Evolutionary conservation across 2,113 vertebrate genomes (phyloP), one percentile per base, ranked within the genome.

Genomic region (Boulengerochromis microlepis): DNA sequence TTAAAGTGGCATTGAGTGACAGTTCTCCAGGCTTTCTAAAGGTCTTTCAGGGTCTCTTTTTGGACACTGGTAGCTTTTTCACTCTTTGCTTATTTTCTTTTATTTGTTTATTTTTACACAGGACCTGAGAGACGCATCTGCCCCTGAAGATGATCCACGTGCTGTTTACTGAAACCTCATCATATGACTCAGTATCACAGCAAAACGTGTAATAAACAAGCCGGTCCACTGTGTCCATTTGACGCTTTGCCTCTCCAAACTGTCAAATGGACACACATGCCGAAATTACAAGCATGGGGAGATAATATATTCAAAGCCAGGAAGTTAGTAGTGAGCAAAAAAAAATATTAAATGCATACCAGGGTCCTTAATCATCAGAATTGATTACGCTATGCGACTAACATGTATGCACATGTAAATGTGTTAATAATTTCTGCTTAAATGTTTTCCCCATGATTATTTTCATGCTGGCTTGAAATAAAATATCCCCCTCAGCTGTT

Each of bases 201-300:
- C 1, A 66, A n/a, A 66, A 66, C 12, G 19, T 66, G 1, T 38
- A 66, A 66, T 66, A 38, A n/a, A 66, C 61, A 66, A 66, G 19
- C 61, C 12, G 33, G 33, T 66, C 33, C 33, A 22, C 61, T 12
- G 61, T 38, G 61, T 38, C 61, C 61, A 4, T 38, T 66, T 38
- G 19, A 38, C 19, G 0, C 18, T 38, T 66, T 38, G 0, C 4
- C 61, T 35, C 2, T 35, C 61, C 61, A 66, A n/a, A 12, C 31
- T 2, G 7, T 56, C 22, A 56, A 56, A 56, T 56, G 53, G 53
- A 56, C 53, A 66, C 18, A 12, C 33, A n/a, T 66, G 61, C 29
- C 1, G 3, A 38, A n/a, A 38, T 66, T 66, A 13, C 10, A 5
- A 2, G 61, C 61, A 66, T 1, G 10, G 18, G 0, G 33, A 66